phyloP scores from a whole-genome alignment of 2,797 vertebrate species.

The Pipistrellus nathusii region DNA sequence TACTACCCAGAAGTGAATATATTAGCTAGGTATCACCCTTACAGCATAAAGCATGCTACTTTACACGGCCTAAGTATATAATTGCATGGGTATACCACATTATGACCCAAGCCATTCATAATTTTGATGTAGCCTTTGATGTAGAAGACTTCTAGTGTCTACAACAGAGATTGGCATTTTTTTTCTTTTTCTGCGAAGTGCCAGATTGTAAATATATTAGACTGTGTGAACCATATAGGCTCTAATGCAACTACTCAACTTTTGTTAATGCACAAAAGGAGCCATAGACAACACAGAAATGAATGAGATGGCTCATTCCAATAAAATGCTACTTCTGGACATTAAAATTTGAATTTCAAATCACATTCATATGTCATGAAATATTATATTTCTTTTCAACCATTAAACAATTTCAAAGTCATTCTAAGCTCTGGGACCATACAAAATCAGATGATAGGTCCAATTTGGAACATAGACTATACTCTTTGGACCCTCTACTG shows the following conservation, averaged over 20 bases:
- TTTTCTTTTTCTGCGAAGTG: not conserved
- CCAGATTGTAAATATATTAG: not conserved
- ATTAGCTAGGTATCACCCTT: not conserved
- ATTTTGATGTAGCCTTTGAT: not conserved
- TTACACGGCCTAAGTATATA: not conserved
- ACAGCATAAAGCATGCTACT: not conserved
- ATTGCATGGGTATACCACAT: not conserved
- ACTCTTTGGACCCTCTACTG: not conserved
- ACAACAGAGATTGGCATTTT: not conserved
- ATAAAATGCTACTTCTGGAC: not conserved
- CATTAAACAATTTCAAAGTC: not conserved
- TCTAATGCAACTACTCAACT: not conserved
- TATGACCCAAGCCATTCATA: not conserved
- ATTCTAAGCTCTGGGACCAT: not conserved
- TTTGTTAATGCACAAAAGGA: not conserved
- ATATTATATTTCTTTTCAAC: not conserved
- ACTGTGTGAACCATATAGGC: not conserved
- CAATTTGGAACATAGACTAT: not conserved
- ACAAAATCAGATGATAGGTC: not conserved
- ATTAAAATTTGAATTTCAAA: not conserved
- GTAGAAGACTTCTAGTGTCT: not conserved
- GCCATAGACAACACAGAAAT: not conserved
- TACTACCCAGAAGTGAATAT: not conserved
- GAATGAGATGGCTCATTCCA: not conserved
- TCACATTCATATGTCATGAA: not conserved